Evolutionary conservation across 2,113 vertebrate genomes (phyloP).

Genomic region (Emydura subglobosa): DNA sequence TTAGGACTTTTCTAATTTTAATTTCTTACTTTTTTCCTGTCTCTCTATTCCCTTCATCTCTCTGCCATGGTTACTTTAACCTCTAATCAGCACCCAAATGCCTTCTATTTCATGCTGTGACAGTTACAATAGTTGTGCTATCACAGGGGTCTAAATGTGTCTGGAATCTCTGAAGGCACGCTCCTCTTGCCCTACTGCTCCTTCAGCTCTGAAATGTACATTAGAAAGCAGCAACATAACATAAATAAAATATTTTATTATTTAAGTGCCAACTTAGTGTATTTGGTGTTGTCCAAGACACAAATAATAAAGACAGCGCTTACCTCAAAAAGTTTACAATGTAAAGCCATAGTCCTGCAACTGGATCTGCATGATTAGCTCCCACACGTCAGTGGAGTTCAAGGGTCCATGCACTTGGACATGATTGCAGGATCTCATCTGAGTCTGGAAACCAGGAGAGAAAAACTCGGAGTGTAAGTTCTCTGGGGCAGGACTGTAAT

Average conservation of each 20-base stretch:
- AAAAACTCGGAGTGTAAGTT: neutral
- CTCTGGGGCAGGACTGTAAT: neutral
- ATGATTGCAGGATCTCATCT: neutral
- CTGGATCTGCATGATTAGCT: neutral
- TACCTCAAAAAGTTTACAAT: neutral
- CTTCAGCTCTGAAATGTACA: neutral
- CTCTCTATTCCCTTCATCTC: neutral
- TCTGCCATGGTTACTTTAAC: neutral
- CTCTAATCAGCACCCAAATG: neutral
- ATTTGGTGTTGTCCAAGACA: neutral
- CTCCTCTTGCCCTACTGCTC: neutral
- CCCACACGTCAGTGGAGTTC: neutral
- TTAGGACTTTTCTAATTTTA: neutral
- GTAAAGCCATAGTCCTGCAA: neutral
- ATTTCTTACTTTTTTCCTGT: neutral
- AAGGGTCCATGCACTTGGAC: neutral
- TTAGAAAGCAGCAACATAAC: neutral
- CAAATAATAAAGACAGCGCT: neutral
- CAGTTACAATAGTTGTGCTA: accelerated
- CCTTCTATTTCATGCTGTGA: neutral
- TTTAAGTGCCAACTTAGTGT: neutral
- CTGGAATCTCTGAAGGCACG: neutral
- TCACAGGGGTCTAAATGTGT: accelerated
- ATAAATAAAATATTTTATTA: accelerated
- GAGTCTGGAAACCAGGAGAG: neutral